Evolutionary conservation across 2,888 invertebrate species (phyloP), one percentile per base, ranked within the genome.

Genomic region (Cryptops parisi): DNA sequence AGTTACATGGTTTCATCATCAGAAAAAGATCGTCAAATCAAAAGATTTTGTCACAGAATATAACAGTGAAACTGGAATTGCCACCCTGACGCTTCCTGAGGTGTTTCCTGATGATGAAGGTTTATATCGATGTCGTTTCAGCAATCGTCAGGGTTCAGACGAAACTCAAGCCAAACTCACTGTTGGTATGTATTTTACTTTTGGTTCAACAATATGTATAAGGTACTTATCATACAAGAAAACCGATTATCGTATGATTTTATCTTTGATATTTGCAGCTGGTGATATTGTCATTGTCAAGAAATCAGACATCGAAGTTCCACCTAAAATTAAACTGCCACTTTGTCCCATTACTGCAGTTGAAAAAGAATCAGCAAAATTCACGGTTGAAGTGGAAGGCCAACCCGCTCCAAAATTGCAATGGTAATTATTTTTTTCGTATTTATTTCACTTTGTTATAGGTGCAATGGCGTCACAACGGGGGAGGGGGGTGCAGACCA

Each of bases 21-120:
- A 77, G 19, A 74, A 63, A 47, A 62, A 60, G 17, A 45, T 62
- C n/a, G 43, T 44, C n/a, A 33, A 44, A 24, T 43, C 53, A 27
- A 54, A 55, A 41, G 55, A 53, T 27, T 46, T 52, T 23, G 41
- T 53, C 17, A 57, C 60, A 15, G 50, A 57, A 76, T 61, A 77
- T 76, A 75, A 77, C 39, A 75, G 77, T 58, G 82, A 85, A 64
- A 27, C 21, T 5, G 90, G 89, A 57, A 72, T 79, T 55, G 87
- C 87, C 64, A 80, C 80, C 66, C 73, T 93, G 60, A 78, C 80
- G 58, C 84, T 91, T 61, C 78, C 79, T 58, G 88, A 90, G 76
- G 87, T 87, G 50, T 87, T 88, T 64, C 86, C 87, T 15, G 91
- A 91, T 76, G 86, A 90, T 74, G 80, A 83, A 63, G 91, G 91